Base-by-base conservation (phyloP, 1,140 invertebrate genomes). In the Ceratoteleas bidentatus region DNA sequence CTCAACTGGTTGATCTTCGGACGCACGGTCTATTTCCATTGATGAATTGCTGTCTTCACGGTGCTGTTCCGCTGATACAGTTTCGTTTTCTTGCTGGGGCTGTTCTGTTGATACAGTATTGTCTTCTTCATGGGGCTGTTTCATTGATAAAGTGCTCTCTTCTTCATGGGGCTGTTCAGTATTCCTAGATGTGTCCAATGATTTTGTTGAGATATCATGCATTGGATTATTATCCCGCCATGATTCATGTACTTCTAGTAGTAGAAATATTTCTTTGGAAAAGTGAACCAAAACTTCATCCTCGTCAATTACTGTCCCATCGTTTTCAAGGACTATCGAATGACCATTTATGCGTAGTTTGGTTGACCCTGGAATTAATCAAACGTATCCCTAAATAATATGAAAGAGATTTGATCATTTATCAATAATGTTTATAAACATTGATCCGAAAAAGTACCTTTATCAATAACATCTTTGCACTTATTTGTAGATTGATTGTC, bases 201-300 rank as follows among this genome's bases (percentile, higher is more conserved):
- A 43, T 10, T 43, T 43, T 43, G 40, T 43, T 9, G 8, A 10
- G 40, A 43, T 10, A n/a, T n/a, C 6, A n/a, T n/a, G n/a, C 40
- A 43, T n/a, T n/a, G n/a, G n/a, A n/a, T n/a, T n/a, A n/a, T n/a
- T n/a, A n/a, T n/a, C n/a, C n/a, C n/a, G n/a, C n/a, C n/a, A n/a
- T n/a, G n/a, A n/a, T n/a, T n/a, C n/a, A n/a, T n/a, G n/a, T 43
- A 43, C 40, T 43, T 43, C 40, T 43, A 43, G n/a, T 43, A 43
- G 2, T 43, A 43, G 0, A n/a, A 43, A 43, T 9, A 6, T 43
- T 43, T 43, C 40, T 10, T 43, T 43, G 2, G 40, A 43, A 43
- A 43, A 43, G n/a, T 43, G n/a, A 9, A n/a, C 8, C 8, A 43
- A 10, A 43, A 43, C n/a, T 1, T 43, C n/a, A 43, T 43, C 40